Evolutionary conservation across 2,797 vertebrate species (phyloP).

Genomic region (Mus minutoides): DNA sequence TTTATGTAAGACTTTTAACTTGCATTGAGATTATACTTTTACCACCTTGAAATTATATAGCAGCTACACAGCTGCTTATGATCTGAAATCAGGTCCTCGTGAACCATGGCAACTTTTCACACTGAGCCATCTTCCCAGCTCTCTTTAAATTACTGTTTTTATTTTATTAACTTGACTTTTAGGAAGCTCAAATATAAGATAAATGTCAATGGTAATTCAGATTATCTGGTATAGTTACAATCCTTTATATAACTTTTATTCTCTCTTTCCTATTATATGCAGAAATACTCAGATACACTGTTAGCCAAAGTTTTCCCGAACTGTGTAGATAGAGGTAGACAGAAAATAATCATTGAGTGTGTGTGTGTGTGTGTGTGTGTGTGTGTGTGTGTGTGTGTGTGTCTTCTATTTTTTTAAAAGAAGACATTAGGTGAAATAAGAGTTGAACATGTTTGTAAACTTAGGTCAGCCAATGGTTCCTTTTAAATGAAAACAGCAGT

Average conservation of each 20-base stretch:
- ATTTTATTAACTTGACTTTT: background rate
- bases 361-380: background rate
- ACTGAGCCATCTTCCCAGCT: background rate
- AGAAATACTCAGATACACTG: background rate
- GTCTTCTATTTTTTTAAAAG: background rate
- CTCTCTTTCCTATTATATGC: background rate
- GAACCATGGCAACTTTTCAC: fast-evolving
- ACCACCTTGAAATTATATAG: background rate
- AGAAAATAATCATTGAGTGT: background rate
- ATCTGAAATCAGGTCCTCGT: background rate
- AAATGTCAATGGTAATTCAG: background rate
- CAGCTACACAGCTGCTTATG: background rate
- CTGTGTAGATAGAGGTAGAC: background rate
- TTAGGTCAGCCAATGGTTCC: background rate
- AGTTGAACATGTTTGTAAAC: background rate
- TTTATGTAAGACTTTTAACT: slow-evolving; percentile 67
- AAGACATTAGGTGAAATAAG: background rate
- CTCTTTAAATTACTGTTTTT: background rate
- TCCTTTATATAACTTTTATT: background rate
- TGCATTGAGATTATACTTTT: too few relatives aligned
- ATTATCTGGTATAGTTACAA: background rate
- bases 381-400: background rate
- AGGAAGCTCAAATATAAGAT: background rate
- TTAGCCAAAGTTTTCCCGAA: background rate
- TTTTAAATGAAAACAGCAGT: slow-evolving; percentile 25